These are phyloP conservation scores for Xyliphius kryptos DNA, from an alignment of 2,113 vertebrate species.

Conservation along the genomic window DNA sequence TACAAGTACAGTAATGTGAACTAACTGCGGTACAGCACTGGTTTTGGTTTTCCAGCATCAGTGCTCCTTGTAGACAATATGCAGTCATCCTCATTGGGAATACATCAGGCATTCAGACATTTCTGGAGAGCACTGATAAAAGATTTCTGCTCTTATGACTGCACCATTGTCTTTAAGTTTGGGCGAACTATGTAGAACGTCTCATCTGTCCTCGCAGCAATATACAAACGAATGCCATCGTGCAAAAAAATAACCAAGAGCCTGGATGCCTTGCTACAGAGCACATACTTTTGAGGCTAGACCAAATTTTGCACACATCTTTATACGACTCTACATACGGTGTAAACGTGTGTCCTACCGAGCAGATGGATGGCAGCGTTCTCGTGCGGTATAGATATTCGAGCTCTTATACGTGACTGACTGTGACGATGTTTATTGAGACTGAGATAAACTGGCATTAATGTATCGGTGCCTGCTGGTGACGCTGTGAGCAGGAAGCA, in stretches of 20 bases:
- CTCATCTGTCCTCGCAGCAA: constrained; percentile 15
- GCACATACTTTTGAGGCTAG: constrained; percentile 10
- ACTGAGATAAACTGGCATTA: too few species aligned
- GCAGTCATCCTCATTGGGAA: constrained; percentile 12
- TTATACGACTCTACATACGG: not conserved
- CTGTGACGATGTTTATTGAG: too few species aligned
- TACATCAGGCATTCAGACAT: not conserved
- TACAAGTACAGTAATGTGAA: not conserved
- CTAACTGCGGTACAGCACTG: not conserved
- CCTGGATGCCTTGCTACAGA: not conserved
- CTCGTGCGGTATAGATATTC: too few species aligned
- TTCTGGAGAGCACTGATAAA: too few species aligned
- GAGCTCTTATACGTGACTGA: too few species aligned
- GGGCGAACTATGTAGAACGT: constrained; percentile 1
- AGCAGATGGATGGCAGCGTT: too few species aligned
- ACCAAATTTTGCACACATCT: constrained; percentile 3
- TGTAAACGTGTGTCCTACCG: not conserved
- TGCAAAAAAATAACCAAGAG: not conserved
- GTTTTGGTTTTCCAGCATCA: not conserved
- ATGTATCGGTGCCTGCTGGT: too few species aligned
- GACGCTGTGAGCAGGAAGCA: too few species aligned
- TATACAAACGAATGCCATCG: not conserved
- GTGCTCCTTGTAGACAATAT: constrained; percentile 11
- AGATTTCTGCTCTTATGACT: too few species aligned
- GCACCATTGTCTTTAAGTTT: too few species aligned